Conservation (phyloP, 2,888 invertebrate genomes). For the Sinodicranocentrus sp. region DNA sequence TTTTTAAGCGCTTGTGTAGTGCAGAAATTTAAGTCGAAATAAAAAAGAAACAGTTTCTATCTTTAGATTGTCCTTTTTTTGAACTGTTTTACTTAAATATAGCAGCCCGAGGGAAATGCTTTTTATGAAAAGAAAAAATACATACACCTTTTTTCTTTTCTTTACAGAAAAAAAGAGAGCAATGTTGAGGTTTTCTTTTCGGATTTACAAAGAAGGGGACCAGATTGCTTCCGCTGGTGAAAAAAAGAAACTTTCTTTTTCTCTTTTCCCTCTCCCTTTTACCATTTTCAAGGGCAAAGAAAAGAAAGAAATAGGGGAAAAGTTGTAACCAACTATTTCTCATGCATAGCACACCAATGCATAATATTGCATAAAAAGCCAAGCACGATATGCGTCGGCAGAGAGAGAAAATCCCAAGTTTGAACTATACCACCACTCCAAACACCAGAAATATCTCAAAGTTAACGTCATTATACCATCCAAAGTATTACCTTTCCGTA, state of each 20-base stretch:
- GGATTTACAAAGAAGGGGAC: slow-evolving; percentile 14
- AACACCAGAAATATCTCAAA: background rate
- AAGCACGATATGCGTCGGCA: no score
- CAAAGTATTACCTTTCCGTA: background rate
- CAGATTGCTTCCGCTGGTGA: background rate
- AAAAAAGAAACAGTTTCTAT: background rate
- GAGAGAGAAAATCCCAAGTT: background rate
- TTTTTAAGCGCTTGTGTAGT: no score
- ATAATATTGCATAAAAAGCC: slow-evolving; percentile 28
- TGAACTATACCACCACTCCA: background rate
- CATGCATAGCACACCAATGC: slow-evolving; percentile 35
- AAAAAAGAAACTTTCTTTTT: slow-evolving; percentile 18
- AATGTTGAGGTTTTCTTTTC: background rate
- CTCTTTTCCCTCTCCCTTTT: slow-evolving; percentile 14
- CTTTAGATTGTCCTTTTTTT: background rate
- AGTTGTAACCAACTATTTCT: slow-evolving; percentile 28
- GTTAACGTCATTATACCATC: slow-evolving; percentile 20
- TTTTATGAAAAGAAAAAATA: background rate
- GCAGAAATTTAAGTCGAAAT: no score
- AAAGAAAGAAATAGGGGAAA: slow-evolving; percentile 9
- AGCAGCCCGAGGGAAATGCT: background rate
- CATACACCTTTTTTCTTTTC: background rate
- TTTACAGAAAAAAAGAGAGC: background rate
- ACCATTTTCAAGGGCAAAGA: slow-evolving; percentile 32
- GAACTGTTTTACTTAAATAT: background rate